Percentiles rank a stretch among this genome's conserved stretches.
These are phyloP conservation scores for Naja naja DNA, from an alignment of 2,113 vertebrate genomes.

Conservation along the genomic window DNA sequence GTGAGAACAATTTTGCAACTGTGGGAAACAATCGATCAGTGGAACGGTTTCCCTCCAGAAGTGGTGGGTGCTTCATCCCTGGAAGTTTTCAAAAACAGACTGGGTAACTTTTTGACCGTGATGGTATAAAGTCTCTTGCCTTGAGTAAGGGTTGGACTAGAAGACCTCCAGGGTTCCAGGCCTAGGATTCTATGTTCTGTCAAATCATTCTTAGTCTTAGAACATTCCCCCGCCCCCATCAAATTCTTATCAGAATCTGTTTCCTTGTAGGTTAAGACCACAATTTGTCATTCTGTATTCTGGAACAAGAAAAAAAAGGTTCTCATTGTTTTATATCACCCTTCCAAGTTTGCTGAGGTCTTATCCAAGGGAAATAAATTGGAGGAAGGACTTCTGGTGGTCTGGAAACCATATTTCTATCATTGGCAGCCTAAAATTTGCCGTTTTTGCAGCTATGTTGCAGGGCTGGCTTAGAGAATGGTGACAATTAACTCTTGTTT, in stretches of 20 bases:
- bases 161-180: neutral
- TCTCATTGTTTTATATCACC: neutral
- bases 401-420: neutral
- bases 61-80: neutral
- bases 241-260: neutral
- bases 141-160: neutral
- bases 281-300: neutral
- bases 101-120: too few relatives aligned
- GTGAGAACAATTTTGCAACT: neutral
- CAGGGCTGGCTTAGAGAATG: neutral
- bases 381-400: neutral
- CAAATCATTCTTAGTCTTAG: neutral
- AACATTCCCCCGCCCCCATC: accelerated
- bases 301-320: neutral
- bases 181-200: neutral
- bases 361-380: neutral
- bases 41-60: neutral
- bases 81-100: neutral
- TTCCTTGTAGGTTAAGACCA: neutral
- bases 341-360: neutral
- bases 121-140: neutral
- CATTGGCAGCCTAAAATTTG: neutral
- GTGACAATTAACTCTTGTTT: neutral
- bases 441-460: neutral
- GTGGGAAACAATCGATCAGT: neutral